phyloP scores from a whole-genome alignment of 2,113 vertebrate species.

The Elaphurus davidianus region DNA sequence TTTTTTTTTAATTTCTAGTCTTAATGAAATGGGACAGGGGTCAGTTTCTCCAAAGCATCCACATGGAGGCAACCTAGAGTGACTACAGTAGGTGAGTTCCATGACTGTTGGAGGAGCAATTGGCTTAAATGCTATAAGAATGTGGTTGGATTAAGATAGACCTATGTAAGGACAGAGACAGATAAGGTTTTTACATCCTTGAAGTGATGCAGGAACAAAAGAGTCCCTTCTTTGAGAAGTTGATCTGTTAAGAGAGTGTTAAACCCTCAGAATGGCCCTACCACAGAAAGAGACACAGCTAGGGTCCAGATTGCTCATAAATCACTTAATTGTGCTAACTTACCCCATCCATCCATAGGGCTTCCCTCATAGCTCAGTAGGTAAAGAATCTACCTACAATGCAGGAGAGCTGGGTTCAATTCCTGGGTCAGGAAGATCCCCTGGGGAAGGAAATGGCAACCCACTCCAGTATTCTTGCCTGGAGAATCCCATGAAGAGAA shows the following conservation, averaged over 20 bases:
- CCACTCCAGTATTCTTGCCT: neutral
- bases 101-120: neutral
- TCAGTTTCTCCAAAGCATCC: neutral
- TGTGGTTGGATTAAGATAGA: neutral
- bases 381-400: neutral
- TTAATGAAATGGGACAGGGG: neutral
- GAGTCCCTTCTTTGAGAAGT: neutral
- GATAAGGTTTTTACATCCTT: neutral
- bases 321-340: neutral
- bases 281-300: neutral
- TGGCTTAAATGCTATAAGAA: neutral
- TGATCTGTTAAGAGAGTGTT: neutral
- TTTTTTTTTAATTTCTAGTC: neutral
- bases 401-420: neutral
- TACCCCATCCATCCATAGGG: neutral
- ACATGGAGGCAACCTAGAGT: neutral
- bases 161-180: neutral
- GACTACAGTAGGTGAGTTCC: neutral
- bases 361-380: neutral
- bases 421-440: neutral
- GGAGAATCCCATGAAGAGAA: neutral
- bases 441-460: neutral
- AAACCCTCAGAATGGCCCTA: neutral
- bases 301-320: neutral
- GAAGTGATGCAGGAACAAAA: neutral